Evolutionary conservation across 1,140 invertebrate genomes (phyloP).

Genomic region (Drosophila cardini): DNA sequence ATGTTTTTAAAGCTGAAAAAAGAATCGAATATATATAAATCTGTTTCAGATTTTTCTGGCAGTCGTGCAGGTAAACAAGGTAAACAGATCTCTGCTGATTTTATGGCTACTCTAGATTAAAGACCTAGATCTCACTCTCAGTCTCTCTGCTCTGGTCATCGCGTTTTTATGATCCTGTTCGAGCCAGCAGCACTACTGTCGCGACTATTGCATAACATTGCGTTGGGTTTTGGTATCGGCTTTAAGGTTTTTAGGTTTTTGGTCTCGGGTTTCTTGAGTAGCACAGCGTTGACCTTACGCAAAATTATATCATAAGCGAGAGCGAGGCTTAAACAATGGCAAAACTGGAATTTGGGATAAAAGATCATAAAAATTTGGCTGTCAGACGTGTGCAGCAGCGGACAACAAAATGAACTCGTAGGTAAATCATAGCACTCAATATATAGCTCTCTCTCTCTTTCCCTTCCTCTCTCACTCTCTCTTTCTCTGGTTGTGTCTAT

Average conservation of each 20-base stretch:
- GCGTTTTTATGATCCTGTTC: slow-evolving; percentile 55
- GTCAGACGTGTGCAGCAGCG: slow-evolving; percentile 15
- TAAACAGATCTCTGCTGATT: slow-evolving; percentile 52
- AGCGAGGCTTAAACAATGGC: slow-evolving; percentile 54
- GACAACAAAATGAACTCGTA: slow-evolving; percentile 14
- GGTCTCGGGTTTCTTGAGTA: slow-evolving; percentile 13
- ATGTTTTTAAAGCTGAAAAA: slow-evolving; percentile 12
- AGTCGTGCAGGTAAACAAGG: slow-evolving; percentile 6
- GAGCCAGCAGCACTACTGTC: slow-evolving; percentile 13
- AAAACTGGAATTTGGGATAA: slow-evolving; percentile 37
- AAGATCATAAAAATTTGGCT: slow-evolving; percentile 40
- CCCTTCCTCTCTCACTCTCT: not conserved
- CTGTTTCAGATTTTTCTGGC: not conserved
- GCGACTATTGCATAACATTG: slow-evolving; percentile 74
- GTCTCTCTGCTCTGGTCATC: slow-evolving; percentile 36
- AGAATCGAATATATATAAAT: slow-evolving; percentile 30
- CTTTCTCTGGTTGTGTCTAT: not conserved
- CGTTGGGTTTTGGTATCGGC: slow-evolving; percentile 40
- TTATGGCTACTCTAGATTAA: slow-evolving; percentile 68
- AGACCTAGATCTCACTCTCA: slow-evolving; percentile 54
- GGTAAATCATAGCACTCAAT: slow-evolving; percentile 33
- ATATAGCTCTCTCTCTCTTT: not conserved
- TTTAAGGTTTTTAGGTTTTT: slow-evolving; percentile 11
- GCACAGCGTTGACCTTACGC: slow-evolving; percentile 53
- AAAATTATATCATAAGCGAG: slow-evolving; percentile 73